Evolutionary conservation across 2,888 invertebrate genomes (phyloP).

Genomic region (Cepaea hortensis): DNA sequence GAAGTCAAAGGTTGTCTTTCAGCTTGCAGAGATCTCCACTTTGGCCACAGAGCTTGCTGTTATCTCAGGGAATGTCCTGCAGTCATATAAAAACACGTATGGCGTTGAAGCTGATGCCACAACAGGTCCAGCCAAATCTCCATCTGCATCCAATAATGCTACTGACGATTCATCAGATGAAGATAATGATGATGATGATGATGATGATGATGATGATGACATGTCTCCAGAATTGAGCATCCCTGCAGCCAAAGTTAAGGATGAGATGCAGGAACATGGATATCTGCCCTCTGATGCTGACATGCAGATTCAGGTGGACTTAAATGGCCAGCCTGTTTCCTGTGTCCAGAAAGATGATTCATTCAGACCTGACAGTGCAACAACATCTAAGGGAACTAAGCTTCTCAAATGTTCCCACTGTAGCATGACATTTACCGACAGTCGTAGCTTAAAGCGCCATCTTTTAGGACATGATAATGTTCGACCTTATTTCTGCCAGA

Average conservation of each 20-base stretch:
- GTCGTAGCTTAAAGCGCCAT: slow-evolving; percentile 45
- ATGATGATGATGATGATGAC: neutral
- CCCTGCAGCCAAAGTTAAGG: slow-evolving; percentile 17
- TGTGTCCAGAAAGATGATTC: slow-evolving; percentile 23
- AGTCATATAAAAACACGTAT: slow-evolving; percentile 31
- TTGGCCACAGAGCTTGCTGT: slow-evolving; percentile 37
- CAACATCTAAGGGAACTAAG: slow-evolving; percentile 26
- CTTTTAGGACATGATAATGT: slow-evolving; percentile 43
- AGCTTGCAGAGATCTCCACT: slow-evolving; percentile 38
- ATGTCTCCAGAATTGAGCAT: neutral
- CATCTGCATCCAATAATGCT: slow-evolving; percentile 20
- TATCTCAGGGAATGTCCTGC: slow-evolving; percentile 28
- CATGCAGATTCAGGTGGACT: slow-evolving; percentile 45
- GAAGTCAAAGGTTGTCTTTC: slow-evolving; percentile 21
- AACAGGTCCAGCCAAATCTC: neutral
- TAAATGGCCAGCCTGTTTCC: slow-evolving; percentile 33
- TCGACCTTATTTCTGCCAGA: slow-evolving; percentile 36
- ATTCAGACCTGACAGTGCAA: neutral
- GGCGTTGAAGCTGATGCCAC: neutral
- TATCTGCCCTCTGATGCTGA: slow-evolving; percentile 1
- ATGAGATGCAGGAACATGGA: slow-evolving; percentile 27
- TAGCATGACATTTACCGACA: slow-evolving; percentile 30
- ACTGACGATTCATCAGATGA: slow-evolving; percentile 26
- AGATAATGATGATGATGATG: neutral
- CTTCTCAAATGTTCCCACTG: slow-evolving; percentile 32